Evolutionary conservation across 2,113 vertebrate species (phyloP).

Genomic region (Malaclemys terrapin): DNA sequence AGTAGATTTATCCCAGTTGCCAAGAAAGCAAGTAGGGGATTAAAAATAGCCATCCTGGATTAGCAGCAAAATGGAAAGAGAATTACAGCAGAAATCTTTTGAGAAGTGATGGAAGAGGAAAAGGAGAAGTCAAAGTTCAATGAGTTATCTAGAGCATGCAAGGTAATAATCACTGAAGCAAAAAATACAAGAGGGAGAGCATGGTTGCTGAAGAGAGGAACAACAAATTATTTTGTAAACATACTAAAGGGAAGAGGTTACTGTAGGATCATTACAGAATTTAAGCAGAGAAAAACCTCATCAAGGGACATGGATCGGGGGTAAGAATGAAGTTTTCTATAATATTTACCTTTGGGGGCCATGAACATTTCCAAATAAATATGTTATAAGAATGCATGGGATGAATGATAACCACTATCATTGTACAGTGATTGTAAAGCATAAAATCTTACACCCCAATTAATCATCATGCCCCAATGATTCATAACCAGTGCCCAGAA

Average conservation of each 20-base stretch:
- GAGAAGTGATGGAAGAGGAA: conserved; percentile 19
- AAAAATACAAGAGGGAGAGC: background rate
- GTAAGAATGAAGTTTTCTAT: fast-evolving
- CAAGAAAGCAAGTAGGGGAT: background rate
- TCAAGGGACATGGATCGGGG: background rate
- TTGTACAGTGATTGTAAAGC: background rate
- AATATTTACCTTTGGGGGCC: fast-evolving
- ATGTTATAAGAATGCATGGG: fast-evolving
- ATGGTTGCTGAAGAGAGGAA: background rate
- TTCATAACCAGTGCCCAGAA: background rate
- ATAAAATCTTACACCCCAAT: background rate
- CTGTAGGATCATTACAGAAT: fast-evolving
- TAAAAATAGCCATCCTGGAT: conserved; percentile 32
- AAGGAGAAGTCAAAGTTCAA: conserved; percentile 55
- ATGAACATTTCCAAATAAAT: fast-evolving
- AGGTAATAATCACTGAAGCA: conserved; percentile 71
- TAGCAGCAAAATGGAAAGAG: background rate
- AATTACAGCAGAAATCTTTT: background rate
- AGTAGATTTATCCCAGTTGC: background rate
- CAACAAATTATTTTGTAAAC: background rate
- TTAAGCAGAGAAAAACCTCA: background rate
- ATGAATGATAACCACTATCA: background rate
- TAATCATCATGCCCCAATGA: background rate
- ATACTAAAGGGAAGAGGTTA: background rate
- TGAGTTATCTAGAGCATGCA: conserved; percentile 72